Base-by-base conservation (phyloP, 2,113 vertebrate species). In the Asarcornis scutulata region DNA sequence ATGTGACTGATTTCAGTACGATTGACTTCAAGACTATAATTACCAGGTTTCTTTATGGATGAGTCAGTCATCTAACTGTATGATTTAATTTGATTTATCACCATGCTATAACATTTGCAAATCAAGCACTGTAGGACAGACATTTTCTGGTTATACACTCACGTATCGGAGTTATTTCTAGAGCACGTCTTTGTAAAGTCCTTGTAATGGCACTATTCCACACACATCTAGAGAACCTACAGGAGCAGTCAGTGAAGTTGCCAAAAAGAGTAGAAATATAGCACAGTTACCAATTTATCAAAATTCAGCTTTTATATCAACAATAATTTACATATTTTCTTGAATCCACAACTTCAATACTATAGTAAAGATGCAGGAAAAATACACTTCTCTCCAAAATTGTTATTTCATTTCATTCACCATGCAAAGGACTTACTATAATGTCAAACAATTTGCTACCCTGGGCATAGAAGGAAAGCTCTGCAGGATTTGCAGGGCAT, bases 31-130 rank as follows among this genome's bases (percentile, higher is more conserved):
- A 77, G 55, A 56, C 42, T 59, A 4, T 60, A 94, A 95, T 95
- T 91, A 93, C 60, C 32, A 76, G 52, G 58, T 93, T 96, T 94
- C 78, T 83, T 87, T 34, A 75, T 73, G 90, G 67, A 89, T 88
- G 58, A 80, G 59, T 82, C 93, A 85, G 77, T 78, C 89, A 86
- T 88, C 48, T 79, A 50, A 36, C 60, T 69, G 9, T 66, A n/a
- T 21, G 85, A 79, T 94, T 97, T 91, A 22, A 91, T 83, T 17
- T 84, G 40, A 87, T 63, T 76, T 63, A 89, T 26, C 82, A 50
- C 67, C 72, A 75, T 7, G 22, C 58, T 67, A 29, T n/a, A 58
- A 34, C 31, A 36, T 46, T 63, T 91, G 32, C 66, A 91, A 95
- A 91, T 58, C 59, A 77, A 90, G 73, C 52, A 26, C 17, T 60